phyloP scores from a whole-genome alignment of 2,888 invertebrate species.

The Eristalis arbustorum region DNA sequence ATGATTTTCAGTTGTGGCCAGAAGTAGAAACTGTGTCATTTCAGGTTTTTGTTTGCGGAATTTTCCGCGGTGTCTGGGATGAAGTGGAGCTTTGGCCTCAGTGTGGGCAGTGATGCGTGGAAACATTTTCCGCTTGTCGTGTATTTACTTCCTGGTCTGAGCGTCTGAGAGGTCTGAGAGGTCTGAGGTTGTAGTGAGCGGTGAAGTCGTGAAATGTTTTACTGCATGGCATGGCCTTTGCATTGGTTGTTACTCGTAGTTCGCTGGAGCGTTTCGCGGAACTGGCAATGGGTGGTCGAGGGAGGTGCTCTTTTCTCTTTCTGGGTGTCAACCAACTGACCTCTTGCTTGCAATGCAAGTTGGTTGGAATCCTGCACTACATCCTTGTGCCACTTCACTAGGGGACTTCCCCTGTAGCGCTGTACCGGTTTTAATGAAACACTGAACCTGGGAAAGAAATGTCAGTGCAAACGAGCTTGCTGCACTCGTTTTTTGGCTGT shows the following conservation, averaged over 20 bases:
- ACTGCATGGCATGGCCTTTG: neutral
- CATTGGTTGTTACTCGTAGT: neutral
- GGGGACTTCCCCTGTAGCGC: too few species aligned
- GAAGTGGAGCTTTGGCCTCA: neutral
- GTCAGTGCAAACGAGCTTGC: neutral
- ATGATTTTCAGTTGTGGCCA: constrained; percentile 7
- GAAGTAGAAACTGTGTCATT: neutral
- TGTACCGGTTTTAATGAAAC: neutral
- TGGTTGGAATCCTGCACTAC: too few species aligned
- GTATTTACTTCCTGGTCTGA: neutral
- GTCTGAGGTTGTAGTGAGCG: neutral
- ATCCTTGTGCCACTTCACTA: too few species aligned
- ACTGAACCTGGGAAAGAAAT: neutral
- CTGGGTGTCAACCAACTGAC: too few species aligned
- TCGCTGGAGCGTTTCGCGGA: neutral
- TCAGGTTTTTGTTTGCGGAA: neutral
- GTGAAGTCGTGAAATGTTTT: neutral
- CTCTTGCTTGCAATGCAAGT: neutral
- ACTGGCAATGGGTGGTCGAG: too few species aligned
- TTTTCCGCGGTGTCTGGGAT: neutral
- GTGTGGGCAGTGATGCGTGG: neutral
- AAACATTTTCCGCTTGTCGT: neutral
- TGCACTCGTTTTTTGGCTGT: too few species aligned
- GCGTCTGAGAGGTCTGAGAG: neutral
- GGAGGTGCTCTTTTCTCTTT: too few species aligned